These are phyloP conservation scores for Promerops cafer DNA, from an alignment of 2,113 vertebrate species.

Conservation along the genomic window DNA sequence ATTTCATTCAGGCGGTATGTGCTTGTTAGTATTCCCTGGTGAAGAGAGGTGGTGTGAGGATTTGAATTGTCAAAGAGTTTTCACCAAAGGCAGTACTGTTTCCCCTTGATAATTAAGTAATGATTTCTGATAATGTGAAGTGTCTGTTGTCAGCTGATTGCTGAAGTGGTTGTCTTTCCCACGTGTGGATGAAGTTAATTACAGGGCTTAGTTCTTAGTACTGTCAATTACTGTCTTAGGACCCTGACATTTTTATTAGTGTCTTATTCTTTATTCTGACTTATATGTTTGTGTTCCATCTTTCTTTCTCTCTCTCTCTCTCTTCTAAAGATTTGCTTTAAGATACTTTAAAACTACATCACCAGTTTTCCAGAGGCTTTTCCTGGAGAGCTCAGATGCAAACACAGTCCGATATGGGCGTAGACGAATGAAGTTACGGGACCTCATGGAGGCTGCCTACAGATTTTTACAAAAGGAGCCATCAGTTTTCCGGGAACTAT, in stretches of 20 bases:
- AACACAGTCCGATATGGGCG: conserved; percentile 87
- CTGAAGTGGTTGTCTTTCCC: background rate
- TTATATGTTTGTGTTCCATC: background rate
- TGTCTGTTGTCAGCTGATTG: background rate
- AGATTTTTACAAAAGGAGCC: conserved; percentile 87
- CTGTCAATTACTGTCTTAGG: rapidly evolving
- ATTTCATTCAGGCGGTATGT: rapidly evolving
- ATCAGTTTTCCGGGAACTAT: conserved; percentile 81
- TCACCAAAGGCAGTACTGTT: background rate
- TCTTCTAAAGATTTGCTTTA: conserved; percentile 81
- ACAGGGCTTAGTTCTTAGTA: background rate
- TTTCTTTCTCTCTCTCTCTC: background rate
- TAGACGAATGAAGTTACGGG: conserved; percentile 91
- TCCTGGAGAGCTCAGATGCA: conserved; percentile 89
- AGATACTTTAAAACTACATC: conserved; percentile 86
- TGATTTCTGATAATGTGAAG: background rate
- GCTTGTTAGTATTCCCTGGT: background rate
- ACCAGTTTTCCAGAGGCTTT: conserved; percentile 95
- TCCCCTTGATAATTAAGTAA: background rate
- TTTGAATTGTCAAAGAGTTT: background rate
- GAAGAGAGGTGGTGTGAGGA: background rate
- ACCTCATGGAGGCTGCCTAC: conserved; percentile 94
- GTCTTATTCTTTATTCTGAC: background rate
- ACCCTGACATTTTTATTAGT: background rate
- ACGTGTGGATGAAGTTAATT: background rate